Conservation (phyloP, 2,888 invertebrate genomes). For the Drosophila setosimentum region DNA sequence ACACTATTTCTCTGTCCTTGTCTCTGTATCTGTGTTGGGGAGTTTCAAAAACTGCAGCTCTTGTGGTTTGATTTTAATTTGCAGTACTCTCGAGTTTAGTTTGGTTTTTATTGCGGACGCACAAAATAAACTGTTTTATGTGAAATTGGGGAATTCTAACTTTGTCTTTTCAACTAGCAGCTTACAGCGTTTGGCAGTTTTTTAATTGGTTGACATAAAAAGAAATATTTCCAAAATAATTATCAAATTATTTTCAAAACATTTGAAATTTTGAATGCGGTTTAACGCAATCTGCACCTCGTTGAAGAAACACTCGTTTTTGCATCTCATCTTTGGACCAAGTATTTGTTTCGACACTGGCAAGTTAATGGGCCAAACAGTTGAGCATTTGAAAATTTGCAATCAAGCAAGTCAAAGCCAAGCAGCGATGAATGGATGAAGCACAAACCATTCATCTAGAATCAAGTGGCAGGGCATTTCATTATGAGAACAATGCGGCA, state of each 20-base stretch:
- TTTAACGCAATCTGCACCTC: background rate
- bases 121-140: conserved; percentile 19
- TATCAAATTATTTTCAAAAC: background rate
- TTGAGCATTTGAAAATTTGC: conserved; percentile 28
- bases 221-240: background rate
- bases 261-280: background rate
- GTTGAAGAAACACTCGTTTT: background rate
- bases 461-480: conserved; percentile 33
- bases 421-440: conserved; percentile 2
- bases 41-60: conserved; percentile 12
- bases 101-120: conserved; percentile 14
- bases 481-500: conserved; percentile 49
- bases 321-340: background rate
- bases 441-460: conserved; percentile 39
- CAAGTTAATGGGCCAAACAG: conserved; percentile 41
- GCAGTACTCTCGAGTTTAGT: conserved; percentile 7
- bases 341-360: conserved; percentile 2
- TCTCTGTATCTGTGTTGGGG: conserved; percentile 26
- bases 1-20: conserved; percentile 1
- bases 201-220: background rate
- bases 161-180: conserved; percentile 2
- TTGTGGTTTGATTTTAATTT: conserved; percentile 40
- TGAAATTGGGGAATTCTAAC: conserved; percentile 10
- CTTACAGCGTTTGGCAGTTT: background rate
- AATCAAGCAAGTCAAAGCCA: conserved; percentile 6